Evolutionary conservation across 1,140 invertebrate species (phyloP).

Genomic region (Drosophila bifasciata): DNA sequence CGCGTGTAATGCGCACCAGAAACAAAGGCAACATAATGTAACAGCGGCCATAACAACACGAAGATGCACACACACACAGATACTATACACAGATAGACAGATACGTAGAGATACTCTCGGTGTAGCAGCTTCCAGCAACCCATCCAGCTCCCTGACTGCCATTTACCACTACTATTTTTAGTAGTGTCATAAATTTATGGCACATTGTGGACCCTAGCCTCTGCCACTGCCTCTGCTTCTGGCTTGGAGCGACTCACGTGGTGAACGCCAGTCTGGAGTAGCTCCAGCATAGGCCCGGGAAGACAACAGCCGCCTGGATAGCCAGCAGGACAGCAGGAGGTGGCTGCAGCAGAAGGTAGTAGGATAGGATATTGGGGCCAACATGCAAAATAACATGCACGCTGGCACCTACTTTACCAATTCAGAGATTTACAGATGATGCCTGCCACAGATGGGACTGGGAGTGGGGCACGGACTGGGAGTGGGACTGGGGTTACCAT

Average conservation of each 20-base stretch:
- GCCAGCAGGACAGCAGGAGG: conserved; percentile 1
- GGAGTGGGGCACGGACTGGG: conserved; percentile 5
- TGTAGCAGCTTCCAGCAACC: neutral
- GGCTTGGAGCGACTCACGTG: conserved; percentile 23
- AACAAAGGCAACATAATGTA: conserved; percentile 80
- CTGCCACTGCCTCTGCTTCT: conserved; percentile 7
- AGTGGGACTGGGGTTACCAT: conserved; percentile 9
- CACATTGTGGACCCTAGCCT: conserved; percentile 58
- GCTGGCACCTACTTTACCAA: conserved; percentile 66
- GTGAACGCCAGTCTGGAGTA: conserved; percentile 3
- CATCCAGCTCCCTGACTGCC: conserved; percentile 43
- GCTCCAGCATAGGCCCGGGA: neutral
- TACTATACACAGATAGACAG: too few species aligned
- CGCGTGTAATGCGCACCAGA: conserved; percentile 74
- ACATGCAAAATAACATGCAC: conserved; percentile 70
- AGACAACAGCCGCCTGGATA: neutral
- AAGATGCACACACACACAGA: conserved; percentile 23
- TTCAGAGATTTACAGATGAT: conserved; percentile 51
- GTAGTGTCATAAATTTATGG: conserved; percentile 81
- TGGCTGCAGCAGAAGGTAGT: neutral
- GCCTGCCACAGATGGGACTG: conserved; percentile 1
- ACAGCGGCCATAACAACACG: conserved; percentile 55
- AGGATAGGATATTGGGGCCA: conserved; percentile 31
- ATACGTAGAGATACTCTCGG: conserved; percentile 25
- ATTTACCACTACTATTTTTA: conserved; percentile 73